Base-by-base conservation (phyloP, 2,797 vertebrate species). In the Gallinago nigripennis region DNA sequence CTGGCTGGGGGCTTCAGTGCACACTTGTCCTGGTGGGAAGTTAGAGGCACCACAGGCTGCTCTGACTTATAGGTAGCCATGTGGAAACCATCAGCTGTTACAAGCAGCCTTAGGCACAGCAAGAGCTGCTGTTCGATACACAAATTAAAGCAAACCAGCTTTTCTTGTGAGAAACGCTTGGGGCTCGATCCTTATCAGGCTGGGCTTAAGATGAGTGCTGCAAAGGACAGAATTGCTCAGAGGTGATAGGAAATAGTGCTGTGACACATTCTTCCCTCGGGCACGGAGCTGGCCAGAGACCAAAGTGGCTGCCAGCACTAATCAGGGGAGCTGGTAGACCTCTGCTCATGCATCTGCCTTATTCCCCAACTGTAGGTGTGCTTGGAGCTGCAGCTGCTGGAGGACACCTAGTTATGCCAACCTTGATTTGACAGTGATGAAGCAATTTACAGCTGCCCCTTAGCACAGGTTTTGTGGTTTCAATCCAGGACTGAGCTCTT, bases 41-140 rank as follows among this genome's bases (percentile, higher is more conserved):
- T 66, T 9, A 60, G 51, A 19, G 39, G 72, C 12, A 64, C 45
- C 6, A 5, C 23, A 50, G 48, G 16, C n/a, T 45, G 73, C 88
- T 69, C 48, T 1, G 2, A 16, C 41, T 81, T 66, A 10, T 25
- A 41, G 82, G 58, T 12, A 86, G 24, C 41, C 80, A 25, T 8
- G 23, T 90, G 80, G 53, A 86, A 90, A 61, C 66, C 70, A 84
- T 64, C 72, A 78, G 4, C 20, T 33, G 18, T 85, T 94, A 50
- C 64, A 75, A 70, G 51, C 61, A 86, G 61, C 78, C 78, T 69
- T 86, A 0, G 0, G 65, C 66, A 88, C 50, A 70, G 45, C 48
- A 43, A 86, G 65, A 89, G 61, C 53, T 94, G 56, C 83, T 86
- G 72, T 35, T 90, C 33, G 37, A 10, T 14, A 60, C 3, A 16